Evolutionary conservation across 2,888 invertebrate genomes (phyloP).

Genomic region (Epirrhoe alternata): DNA sequence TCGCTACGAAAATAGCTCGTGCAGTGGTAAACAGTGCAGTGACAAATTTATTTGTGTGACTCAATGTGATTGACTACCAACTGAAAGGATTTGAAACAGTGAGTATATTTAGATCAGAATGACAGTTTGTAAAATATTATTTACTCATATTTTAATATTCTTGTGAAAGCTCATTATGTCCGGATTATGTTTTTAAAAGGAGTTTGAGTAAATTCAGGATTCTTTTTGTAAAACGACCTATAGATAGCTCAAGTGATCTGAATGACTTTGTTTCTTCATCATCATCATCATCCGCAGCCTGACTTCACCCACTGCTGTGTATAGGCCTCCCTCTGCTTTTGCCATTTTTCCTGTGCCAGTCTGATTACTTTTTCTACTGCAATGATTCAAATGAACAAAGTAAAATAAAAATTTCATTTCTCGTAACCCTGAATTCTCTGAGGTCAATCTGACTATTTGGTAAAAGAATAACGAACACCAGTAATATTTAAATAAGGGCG

Average conservation of each 20-base stretch:
- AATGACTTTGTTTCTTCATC: too few species aligned
- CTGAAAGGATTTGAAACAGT: conserved; percentile 33
- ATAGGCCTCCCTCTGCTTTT: too few species aligned
- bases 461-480: not conserved
- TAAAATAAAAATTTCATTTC: not conserved
- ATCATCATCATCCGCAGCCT: too few species aligned
- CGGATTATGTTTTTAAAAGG: conserved; percentile 30
- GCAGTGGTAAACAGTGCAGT: conserved; percentile 43
- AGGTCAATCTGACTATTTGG: not conserved
- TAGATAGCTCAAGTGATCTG: too few species aligned
- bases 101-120: conserved; percentile 21
- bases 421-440: not conserved
- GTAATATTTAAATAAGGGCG: not conserved
- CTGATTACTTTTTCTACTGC: too few species aligned
- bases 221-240: conserved; percentile 8
- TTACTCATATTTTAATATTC: conserved; percentile 7
- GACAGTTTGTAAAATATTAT: not conserved
- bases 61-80: conserved; percentile 31
- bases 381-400: too few species aligned
- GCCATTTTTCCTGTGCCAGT: too few species aligned
- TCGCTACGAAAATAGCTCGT: conserved; percentile 72
- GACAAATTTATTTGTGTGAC: conserved; percentile 35
- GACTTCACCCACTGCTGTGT: too few species aligned
- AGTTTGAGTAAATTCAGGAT: conserved; percentile 3
- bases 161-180: conserved; percentile 22